A percentile compares a stretch with the other conserved stretches of the same genome.
phyloP scores from a whole-genome alignment of 2,888 invertebrate genomes.

The Dryococelus australis region DNA sequence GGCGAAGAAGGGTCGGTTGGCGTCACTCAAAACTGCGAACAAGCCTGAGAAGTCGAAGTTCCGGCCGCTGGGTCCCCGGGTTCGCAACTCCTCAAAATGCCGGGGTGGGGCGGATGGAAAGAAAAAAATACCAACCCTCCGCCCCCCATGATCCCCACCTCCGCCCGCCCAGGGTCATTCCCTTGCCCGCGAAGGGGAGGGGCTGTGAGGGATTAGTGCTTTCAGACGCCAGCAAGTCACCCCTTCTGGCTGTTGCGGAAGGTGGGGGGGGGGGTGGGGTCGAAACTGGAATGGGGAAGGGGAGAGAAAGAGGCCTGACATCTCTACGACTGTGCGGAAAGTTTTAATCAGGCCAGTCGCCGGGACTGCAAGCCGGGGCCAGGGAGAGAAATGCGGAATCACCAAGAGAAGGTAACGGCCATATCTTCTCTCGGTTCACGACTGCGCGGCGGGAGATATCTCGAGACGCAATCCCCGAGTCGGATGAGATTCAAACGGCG shows the following conservation, averaged over 20 bases:
- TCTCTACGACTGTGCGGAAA: neutral
- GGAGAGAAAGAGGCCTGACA: neutral
- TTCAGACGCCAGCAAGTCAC: too few species aligned
- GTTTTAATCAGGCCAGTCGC: neutral
- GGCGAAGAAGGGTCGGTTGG: neutral
- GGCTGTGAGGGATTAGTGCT: neutral
- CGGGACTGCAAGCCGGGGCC: neutral
- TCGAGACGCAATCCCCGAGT: too few species aligned
- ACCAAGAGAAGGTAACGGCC: neutral
- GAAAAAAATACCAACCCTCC: neutral
- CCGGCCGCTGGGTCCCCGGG: neutral
- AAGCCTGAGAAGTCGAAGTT: constrained; percentile 1
- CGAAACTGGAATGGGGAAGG: neutral
- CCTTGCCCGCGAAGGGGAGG: neutral
- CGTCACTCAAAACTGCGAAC: neutral
- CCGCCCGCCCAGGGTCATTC: neutral
- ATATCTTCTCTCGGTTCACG: too few species aligned
- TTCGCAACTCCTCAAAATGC: constrained; percentile 8
- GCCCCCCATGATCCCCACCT: neutral
- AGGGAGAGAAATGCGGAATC: neutral
- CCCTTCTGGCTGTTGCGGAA: too few species aligned
- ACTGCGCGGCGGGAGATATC: too few species aligned
- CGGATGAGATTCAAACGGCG: too few species aligned
- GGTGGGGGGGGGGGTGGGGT: neutral
- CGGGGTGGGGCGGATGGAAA: neutral